Evolutionary conservation across 2,797 vertebrate species (phyloP).

Genomic region (Gambusia yucatana): DNA sequence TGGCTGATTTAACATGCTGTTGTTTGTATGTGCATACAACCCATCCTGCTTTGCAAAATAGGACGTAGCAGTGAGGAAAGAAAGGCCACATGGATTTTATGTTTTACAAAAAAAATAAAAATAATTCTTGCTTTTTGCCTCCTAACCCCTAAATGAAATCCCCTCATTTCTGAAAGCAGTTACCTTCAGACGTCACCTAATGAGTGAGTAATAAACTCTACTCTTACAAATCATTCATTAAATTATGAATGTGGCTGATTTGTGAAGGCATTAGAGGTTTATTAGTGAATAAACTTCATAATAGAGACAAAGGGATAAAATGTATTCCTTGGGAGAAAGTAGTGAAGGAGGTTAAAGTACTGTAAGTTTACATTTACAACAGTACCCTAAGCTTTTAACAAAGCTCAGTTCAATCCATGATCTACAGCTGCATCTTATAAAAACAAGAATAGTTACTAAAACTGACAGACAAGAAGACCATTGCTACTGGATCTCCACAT

Average conservation of each 20-base stretch:
- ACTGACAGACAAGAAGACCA: background rate
- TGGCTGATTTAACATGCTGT: constrained; percentile 17
- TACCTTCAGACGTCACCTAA: background rate
- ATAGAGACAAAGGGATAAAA: background rate
- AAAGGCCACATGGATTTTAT: background rate
- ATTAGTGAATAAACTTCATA: background rate
- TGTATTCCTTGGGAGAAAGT: background rate
- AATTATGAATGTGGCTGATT: background rate
- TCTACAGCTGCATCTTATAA: background rate
- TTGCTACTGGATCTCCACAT: background rate
- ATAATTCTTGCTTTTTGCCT: background rate
- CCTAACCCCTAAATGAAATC: background rate
- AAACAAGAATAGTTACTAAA: background rate
- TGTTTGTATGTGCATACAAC: constrained; percentile 14
- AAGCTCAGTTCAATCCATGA: background rate
- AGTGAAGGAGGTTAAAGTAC: background rate
- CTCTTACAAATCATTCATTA: background rate
- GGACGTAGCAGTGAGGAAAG: background rate
- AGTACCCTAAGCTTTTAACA: background rate
- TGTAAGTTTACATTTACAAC: background rate
- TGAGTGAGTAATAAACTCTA: background rate
- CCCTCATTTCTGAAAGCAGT: background rate
- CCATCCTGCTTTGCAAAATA: background rate
- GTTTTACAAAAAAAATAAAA: background rate
- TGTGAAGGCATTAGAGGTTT: background rate